These are phyloP conservation scores for Hephaestus fuliginosus DNA, from an alignment of 2,797 vertebrate species.

Conservation along the genomic window DNA sequence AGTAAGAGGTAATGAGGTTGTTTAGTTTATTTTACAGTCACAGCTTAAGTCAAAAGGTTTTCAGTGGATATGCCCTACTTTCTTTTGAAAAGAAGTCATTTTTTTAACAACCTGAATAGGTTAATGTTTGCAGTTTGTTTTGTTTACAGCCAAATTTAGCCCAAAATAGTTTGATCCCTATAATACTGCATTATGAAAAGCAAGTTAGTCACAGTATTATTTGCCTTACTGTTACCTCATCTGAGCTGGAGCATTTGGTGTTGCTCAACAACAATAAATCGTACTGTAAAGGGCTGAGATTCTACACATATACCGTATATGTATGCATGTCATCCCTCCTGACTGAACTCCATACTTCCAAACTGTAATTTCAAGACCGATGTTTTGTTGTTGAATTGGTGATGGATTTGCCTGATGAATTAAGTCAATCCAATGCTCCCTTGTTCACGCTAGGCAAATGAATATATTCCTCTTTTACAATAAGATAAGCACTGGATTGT, in stretches of 20 bases:
- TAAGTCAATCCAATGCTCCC: constrained; percentile 3
- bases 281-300: not conserved
- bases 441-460: constrained; percentile 30
- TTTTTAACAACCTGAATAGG: not conserved
- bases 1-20: not conserved
- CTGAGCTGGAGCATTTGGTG: not conserved
- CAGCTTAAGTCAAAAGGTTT: not conserved
- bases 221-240: not conserved
- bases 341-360: not conserved
- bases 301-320: not conserved
- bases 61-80: not conserved
- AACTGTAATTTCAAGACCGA: not conserved
- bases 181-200: not conserved
- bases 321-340: not conserved
- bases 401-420: constrained; percentile 1
- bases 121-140: not conserved
- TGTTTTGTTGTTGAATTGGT: not conserved
- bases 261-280: not conserved
- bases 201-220: not conserved
- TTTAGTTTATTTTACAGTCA: constrained; percentile 6
- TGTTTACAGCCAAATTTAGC: not conserved
- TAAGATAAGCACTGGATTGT: constrained; percentile 40
- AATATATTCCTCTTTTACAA: constrained; percentile 22
- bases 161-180: not conserved
- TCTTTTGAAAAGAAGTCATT: not conserved